Percentiles rank a stretch among this genome's conserved stretches.
These are phyloP conservation scores for Diaprepes abbreviatus DNA, from an alignment of 2,888 invertebrate genomes.

Conservation along the genomic window DNA sequence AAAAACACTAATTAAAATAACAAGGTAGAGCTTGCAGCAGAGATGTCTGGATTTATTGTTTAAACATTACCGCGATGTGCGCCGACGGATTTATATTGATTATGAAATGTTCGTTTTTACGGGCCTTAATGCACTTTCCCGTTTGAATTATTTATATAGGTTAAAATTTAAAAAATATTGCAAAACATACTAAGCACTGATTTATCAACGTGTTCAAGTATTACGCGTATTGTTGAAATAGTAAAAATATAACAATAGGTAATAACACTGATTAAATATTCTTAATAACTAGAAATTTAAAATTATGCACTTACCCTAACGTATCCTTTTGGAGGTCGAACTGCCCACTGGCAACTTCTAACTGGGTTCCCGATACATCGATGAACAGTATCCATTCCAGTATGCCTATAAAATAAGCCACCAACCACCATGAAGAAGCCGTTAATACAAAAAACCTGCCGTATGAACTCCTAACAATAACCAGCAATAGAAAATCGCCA, in stretches of 20 bases:
- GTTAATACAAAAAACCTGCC: neutral
- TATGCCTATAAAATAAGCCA: neutral
- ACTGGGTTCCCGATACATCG: neutral
- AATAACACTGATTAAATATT: neutral
- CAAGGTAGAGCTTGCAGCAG: too few relatives aligned
- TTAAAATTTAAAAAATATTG: neutral
- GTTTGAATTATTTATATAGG: too few relatives aligned
- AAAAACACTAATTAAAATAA: too few relatives aligned
- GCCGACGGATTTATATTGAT: too few relatives aligned
- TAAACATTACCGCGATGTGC: too few relatives aligned
- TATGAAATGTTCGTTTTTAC: too few relatives aligned
- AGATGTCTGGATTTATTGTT: too few relatives aligned
- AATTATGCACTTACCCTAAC: neutral
- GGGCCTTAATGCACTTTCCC: too few relatives aligned
- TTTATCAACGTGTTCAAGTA: neutral
- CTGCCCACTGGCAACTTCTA: neutral
- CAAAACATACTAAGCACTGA: neutral
- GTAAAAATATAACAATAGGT: constrained; percentile 3
- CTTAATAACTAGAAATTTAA: neutral
- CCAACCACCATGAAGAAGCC: neutral
- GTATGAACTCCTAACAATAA: neutral
- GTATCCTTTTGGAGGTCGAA: neutral
- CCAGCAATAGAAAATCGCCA: constrained; percentile 2
- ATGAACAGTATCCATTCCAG: neutral
- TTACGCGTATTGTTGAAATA: neutral